Conservation (phyloP, 1,140 invertebrate genomes). For the Thaumetopoea pityocampa region DNA sequence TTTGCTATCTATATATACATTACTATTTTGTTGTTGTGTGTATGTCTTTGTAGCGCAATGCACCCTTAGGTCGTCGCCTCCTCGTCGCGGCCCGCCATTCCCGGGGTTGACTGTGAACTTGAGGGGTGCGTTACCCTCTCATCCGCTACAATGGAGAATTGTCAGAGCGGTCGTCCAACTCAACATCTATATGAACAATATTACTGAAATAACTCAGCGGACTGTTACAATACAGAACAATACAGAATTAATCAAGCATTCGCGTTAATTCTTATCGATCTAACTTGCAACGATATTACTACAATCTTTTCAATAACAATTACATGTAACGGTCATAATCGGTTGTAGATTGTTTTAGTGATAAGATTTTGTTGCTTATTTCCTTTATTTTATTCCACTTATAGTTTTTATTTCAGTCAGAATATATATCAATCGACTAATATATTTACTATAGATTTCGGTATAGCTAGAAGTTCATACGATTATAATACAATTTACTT, state of each 20-base stretch:
- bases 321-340: slow-evolving; percentile 1
- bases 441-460: too few species aligned
- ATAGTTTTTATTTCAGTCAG: too few species aligned
- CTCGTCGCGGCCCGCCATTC: slow-evolving; percentile 28
- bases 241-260: slow-evolving; percentile 3
- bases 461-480: too few species aligned
- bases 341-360: not conserved
- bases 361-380: too few species aligned
- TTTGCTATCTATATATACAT: slow-evolving; percentile 6
- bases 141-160: slow-evolving; percentile 21
- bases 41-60: slow-evolving; percentile 10
- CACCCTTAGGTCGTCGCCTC: slow-evolving; percentile 15
- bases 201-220: slow-evolving; percentile 3
- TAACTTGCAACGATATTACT: slow-evolving; percentile 2
- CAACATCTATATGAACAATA: slow-evolving; percentile 20
- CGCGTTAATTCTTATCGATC: slow-evolving; percentile 5
- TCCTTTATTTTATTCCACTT: too few species aligned
- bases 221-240: slow-evolving; percentile 18
- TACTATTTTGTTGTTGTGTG: slow-evolving; percentile 6
- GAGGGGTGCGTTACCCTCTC: slow-evolving; percentile 62
- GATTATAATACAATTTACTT: too few species aligned
- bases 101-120: slow-evolving; percentile 35
- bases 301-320: not conserved
- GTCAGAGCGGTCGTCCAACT: slow-evolving; percentile 34
- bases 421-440: too few species aligned